Percentiles rank a stretch among this genome's conserved stretches.
Evolutionary conservation across 1,140 invertebrate species (phyloP).

Genomic region (Ptiloglossa arizonensis): DNA sequence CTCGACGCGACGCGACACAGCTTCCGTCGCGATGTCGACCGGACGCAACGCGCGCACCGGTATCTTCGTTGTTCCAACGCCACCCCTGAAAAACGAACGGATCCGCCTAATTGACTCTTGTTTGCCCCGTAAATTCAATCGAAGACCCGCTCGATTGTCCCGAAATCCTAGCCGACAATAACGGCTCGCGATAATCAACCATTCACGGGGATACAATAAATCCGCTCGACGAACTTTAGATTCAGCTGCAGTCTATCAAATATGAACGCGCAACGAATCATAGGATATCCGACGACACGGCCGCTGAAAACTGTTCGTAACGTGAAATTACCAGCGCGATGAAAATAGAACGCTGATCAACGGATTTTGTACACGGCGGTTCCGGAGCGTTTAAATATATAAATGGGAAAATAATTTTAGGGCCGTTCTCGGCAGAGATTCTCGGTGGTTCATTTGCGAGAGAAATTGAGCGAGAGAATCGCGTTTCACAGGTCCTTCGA

Average conservation of each 20-base stretch:
- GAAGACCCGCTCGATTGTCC: not conserved
- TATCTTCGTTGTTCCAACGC: too few relatives aligned
- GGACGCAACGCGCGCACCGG: too few relatives aligned
- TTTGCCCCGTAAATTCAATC: not conserved
- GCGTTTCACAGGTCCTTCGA: slow-evolving; percentile 62
- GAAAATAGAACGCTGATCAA: too few relatives aligned
- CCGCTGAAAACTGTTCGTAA: too few relatives aligned
- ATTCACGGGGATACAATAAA: not conserved
- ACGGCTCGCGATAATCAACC: not conserved
- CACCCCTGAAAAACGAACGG: not conserved
- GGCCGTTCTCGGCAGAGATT: too few relatives aligned
- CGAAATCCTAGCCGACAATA: not conserved
- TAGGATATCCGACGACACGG: too few relatives aligned
- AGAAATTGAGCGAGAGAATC: slow-evolving; percentile 64
- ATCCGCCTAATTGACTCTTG: not conserved
- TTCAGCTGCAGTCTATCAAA: not conserved
- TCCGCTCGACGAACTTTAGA: not conserved
- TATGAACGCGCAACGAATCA: not conserved
- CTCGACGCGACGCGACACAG: too few relatives aligned
- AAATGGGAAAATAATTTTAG: not conserved
- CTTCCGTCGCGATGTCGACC: too few relatives aligned
- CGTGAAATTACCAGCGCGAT: too few relatives aligned
- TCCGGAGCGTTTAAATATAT: too few relatives aligned
- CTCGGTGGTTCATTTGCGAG: slow-evolving; percentile 50
- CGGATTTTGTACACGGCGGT: too few relatives aligned